Evolutionary conservation across 2,797 vertebrate species (phyloP).

Genomic region (Onychomys leucogaster): DNA sequence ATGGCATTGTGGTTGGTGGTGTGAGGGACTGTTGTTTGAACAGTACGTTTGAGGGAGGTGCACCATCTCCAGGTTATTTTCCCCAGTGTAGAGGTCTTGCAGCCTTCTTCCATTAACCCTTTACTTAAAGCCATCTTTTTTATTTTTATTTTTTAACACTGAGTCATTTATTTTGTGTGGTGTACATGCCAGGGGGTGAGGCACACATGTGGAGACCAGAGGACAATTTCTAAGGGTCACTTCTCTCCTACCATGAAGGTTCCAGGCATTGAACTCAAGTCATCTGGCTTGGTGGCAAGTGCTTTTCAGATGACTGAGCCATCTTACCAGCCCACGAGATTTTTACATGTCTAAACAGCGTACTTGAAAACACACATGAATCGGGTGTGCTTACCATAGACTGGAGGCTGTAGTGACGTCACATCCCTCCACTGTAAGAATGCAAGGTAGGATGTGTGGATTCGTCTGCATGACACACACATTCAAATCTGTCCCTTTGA

Average conservation of each 20-base stretch:
- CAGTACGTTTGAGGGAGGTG: background rate
- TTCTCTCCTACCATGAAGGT: background rate
- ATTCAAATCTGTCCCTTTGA: background rate
- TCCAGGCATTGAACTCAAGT: background rate
- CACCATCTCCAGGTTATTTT: background rate
- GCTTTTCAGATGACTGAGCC: background rate
- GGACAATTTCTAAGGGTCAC: background rate
- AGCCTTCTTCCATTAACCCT: background rate
- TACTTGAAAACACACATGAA: background rate
- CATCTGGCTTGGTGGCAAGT: background rate
- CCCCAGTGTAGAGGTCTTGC: background rate
- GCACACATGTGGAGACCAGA: background rate
- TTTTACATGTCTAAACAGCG: background rate
- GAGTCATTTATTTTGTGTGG: no score
- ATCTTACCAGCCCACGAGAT: background rate
- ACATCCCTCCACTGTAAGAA: no score
- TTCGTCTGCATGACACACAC: background rate
- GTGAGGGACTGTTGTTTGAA: background rate
- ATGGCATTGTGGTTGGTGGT: background rate
- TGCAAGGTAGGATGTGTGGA: background rate
- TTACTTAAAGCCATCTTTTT: background rate
- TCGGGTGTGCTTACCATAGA: background rate
- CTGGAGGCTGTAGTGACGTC: background rate
- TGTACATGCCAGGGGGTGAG: rapidly evolving
- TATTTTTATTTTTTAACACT: background rate